Percentiles rank a stretch among this genome's conserved stretches.
phyloP scores from a whole-genome alignment of 2,113 vertebrate species.

The Ornithorhynchus anatinus region DNA sequence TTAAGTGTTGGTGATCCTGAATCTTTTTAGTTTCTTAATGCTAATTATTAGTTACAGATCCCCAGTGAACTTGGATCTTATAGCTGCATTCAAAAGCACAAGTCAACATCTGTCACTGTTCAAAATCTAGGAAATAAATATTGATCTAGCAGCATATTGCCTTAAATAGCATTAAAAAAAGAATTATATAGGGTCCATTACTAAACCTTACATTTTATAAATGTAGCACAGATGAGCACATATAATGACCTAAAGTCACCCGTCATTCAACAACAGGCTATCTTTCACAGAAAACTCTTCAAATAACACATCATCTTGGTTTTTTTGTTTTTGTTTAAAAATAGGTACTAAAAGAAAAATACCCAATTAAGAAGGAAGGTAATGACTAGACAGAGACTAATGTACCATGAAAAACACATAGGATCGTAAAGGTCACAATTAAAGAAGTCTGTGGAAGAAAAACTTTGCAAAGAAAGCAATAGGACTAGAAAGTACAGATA shows the following conservation, averaged over 20 bases:
- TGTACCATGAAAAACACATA: background rate
- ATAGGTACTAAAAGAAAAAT: background rate
- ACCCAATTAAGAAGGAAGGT: background rate
- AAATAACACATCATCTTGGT: background rate
- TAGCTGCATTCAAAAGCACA: too few species aligned
- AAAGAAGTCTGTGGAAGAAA: background rate
- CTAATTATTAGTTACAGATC: background rate
- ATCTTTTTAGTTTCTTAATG: background rate
- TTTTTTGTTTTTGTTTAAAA: background rate
- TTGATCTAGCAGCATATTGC: too few species aligned
- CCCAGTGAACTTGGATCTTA: background rate
- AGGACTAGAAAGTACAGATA: too few species aligned
- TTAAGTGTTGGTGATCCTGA: background rate
- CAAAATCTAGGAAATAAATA: too few species aligned
- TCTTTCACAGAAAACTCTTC: background rate
- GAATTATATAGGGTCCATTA: background rate
- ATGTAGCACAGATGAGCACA: background rate
- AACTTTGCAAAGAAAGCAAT: too few species aligned
- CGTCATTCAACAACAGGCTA: constrained; percentile 10
- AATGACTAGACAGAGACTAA: background rate
- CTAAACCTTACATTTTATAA: background rate
- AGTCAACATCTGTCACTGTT: too few species aligned
- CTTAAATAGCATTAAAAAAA: too few species aligned
- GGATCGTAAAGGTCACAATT: background rate
- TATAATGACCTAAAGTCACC: background rate